Evolutionary conservation across 2,797 vertebrate species (phyloP), one percentile per base, ranked within the genome.

Genomic region (Acrossocheilus wenchowensis): DNA sequence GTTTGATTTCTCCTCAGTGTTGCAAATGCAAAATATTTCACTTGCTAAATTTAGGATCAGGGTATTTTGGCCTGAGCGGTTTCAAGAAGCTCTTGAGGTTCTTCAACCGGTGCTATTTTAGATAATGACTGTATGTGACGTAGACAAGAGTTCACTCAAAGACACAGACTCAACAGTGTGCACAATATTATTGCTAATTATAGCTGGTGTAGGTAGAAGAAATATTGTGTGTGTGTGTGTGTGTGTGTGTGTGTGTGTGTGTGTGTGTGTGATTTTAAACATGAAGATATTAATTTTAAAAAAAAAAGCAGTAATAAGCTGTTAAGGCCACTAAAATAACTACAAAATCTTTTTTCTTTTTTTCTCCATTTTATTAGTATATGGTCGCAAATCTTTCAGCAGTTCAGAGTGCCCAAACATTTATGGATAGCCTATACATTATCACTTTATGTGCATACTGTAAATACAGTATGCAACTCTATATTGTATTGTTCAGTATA

Each of bases 111-210:
- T 45, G 60, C 75, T 72, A 17, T 60, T 85, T 85, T 79, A 71
- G 75, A 79, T 72, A 72, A 78, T 79, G 48, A 85, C 52, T 45
- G 74, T 8, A 4, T 17, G 30, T 78, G 83, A 78, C 5, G 39
- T 45, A 69, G 64, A 69, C n/a, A 68, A 69, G 45, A 52, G 74
- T 21, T 39, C 30, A 39, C 23, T 26, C 26, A 26, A 26, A 26
- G 26, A 26, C 26, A 26, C 26, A 26, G 26, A 26, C 26, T 26
- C 26, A 26, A 26, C 26, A 26, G 26, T 26, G 26, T 26, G 26
- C 26, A 26, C 26, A 26, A 26, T 26, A 26, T 26, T 26, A 26
- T 26, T 26, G 26, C 26, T 26, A 26, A 26, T 26, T 26, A 26
- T 26, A 26, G 26, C 26, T 26, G 26, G 26, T 26, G 26, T 26